Conservation (phyloP, 2,797 vertebrate species). For the Xiphorhynchus erythropygius region DNA sequence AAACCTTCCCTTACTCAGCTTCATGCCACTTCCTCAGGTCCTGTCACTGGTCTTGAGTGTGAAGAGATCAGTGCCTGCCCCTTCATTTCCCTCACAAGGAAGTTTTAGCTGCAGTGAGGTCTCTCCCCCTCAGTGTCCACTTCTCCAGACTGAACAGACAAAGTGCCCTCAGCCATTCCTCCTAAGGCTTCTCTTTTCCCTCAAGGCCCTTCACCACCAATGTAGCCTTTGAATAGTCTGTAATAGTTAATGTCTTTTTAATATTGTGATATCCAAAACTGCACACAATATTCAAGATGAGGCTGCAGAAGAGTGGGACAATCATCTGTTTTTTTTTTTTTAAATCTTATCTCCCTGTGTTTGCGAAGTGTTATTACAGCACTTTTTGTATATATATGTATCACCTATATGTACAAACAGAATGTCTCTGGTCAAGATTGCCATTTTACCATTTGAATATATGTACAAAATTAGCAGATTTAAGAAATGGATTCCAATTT, state of each 20-base stretch:
- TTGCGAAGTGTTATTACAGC: neutral
- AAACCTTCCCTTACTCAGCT: neutral
- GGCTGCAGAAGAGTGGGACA: neutral
- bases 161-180: neutral
- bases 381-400: neutral
- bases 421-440: neutral
- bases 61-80: no score
- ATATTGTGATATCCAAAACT: neutral
- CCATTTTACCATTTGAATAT: neutral
- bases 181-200: neutral
- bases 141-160: neutral
- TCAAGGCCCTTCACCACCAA: neutral
- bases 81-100: neutral
- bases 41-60: neutral
- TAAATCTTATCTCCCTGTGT: neutral
- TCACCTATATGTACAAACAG: neutral
- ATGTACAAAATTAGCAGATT: neutral
- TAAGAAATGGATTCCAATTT: neutral
- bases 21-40: neutral
- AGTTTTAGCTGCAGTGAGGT: rapidly evolving
- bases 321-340: neutral
- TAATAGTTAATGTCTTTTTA: neutral
- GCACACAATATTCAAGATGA: neutral
- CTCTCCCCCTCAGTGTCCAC: neutral
- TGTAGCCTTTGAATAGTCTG: rapidly evolving